phyloP scores from a whole-genome alignment of 2,888 invertebrate genomes.

The Drosophila atripex region DNA sequence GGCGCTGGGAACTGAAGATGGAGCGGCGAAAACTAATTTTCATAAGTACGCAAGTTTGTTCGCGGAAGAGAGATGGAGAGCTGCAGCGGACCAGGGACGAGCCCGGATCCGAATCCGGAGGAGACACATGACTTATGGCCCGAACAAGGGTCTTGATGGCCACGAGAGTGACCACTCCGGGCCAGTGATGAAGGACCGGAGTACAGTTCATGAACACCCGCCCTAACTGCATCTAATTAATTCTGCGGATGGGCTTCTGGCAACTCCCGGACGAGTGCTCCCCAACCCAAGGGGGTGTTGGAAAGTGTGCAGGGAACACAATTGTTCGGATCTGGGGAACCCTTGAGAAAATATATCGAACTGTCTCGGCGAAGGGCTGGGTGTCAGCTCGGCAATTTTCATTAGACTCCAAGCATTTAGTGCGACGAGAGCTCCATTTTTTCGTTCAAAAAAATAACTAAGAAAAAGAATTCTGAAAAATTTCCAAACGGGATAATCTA shows the following conservation, averaged over 20 bases:
- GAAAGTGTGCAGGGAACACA: background rate
- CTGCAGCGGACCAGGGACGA: background rate
- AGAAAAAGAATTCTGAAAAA: background rate
- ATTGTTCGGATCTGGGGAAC: background rate
- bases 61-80: slow-evolving; percentile 6
- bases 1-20: background rate
- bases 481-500: background rate
- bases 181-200: background rate
- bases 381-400: background rate
- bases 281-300: background rate
- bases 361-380: background rate
- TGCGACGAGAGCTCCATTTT: background rate
- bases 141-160: slow-evolving; percentile 4
- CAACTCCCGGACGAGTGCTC: background rate
- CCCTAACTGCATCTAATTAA: background rate
- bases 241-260: background rate
- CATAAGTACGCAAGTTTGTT: slow-evolving; percentile 49
- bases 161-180: slow-evolving; percentile 1
- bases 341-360: background rate
- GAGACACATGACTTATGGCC: slow-evolving; percentile 33
- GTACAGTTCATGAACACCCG: background rate
- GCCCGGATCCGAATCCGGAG: background rate
- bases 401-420: background rate
- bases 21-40: slow-evolving; percentile 63
- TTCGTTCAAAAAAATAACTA: background rate